Conservation (phyloP, 1,140 invertebrate species). For the Trichomalopsis sarcophagae region DNA sequence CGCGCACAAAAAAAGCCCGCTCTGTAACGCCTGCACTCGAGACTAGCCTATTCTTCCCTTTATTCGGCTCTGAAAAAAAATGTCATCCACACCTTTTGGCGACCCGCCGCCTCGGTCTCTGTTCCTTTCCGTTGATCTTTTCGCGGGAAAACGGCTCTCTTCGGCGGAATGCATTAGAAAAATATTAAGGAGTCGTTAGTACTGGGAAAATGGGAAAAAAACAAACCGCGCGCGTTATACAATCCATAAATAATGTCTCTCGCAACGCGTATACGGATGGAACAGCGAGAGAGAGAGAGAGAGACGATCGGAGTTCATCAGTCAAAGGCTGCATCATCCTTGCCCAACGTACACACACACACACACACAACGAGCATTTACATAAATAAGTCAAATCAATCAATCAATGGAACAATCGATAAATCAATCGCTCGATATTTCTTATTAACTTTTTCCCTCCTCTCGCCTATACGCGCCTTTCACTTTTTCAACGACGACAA, state of each 20-base stretch:
- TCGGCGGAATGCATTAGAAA: too few relatives aligned
- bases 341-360: background rate
- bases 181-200: too few relatives aligned
- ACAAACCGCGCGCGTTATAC: background rate
- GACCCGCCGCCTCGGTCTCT: background rate
- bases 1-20: background rate
- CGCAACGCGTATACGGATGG: too few relatives aligned
- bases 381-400: slow-evolving; percentile 34
- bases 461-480: background rate
- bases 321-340: background rate
- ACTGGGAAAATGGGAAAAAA: too few relatives aligned
- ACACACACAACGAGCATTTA: background rate
- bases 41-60: slow-evolving; percentile 16
- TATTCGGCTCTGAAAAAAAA: slow-evolving; percentile 8
- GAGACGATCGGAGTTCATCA: background rate
- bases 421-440: slow-evolving; percentile 48
- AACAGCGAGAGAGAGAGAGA: background rate
- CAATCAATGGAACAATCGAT: slow-evolving; percentile 19
- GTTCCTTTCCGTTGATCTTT: background rate
- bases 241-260: background rate
- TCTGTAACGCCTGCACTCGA: slow-evolving; percentile 28
- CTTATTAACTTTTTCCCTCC: slow-evolving; percentile 21
- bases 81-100: background rate
- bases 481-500: slow-evolving; percentile 21
- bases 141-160: too few relatives aligned